phyloP scores from a whole-genome alignment of 2,113 vertebrate genomes.

The Cnemophilus loriae region DNA sequence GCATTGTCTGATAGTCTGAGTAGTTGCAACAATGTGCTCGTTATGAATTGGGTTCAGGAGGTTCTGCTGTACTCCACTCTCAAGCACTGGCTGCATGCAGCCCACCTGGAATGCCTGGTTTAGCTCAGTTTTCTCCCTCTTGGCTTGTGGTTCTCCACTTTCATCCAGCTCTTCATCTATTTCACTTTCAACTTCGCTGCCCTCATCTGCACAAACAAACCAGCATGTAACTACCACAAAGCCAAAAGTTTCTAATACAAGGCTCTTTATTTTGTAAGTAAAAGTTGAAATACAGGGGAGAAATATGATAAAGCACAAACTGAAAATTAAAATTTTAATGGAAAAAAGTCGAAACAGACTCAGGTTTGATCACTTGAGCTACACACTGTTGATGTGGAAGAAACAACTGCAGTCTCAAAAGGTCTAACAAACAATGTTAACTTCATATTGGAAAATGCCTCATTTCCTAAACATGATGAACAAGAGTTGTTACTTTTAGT shows the following conservation, averaged over 20 bases:
- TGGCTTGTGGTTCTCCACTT: conserved; percentile 79
- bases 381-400: neutral
- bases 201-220: conserved; percentile 78
- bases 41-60: conserved; percentile 80
- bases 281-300: neutral
- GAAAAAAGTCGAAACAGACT: neutral
- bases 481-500: neutral
- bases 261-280: neutral
- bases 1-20: conserved; percentile 82
- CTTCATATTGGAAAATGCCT: neutral
- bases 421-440: neutral
- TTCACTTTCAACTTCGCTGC: conserved; percentile 82
- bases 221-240: conserved; percentile 29
- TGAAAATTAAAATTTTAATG: neutral
- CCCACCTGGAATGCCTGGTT: conserved; percentile 77
- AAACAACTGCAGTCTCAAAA: neutral
- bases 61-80: conserved; percentile 73
- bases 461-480: neutral
- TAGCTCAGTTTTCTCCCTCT: conserved; percentile 80
- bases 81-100: conserved; percentile 75
- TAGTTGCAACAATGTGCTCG: conserved; percentile 78
- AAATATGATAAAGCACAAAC: neutral
- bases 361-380: neutral
- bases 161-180: conserved; percentile 83
- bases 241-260: neutral